Percentiles rank a stretch among this genome's conserved stretches.
Evolutionary conservation across 2,113 vertebrate species (phyloP).

Genomic region (Pseudopipra pipra): DNA sequence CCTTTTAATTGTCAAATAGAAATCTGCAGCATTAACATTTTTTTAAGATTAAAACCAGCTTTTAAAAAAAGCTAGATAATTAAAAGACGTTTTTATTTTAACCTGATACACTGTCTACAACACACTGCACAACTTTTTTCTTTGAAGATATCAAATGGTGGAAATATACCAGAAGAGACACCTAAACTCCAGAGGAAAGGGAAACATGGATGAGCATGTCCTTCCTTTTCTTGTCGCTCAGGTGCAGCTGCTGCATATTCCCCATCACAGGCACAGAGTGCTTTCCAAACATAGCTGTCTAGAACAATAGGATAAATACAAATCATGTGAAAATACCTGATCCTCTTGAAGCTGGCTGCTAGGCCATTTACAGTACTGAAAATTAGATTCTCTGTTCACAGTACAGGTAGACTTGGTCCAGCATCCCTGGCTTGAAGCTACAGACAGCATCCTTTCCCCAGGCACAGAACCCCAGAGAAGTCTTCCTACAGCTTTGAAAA

Average conservation of each 20-base stretch:
- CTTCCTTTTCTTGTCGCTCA: not conserved
- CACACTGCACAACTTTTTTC: not conserved
- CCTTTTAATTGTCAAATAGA: not conserved
- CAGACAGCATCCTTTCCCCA: not conserved
- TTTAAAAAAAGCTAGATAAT: not conserved
- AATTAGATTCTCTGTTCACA: not conserved
- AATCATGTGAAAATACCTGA: not conserved
- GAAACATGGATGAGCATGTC: not conserved
- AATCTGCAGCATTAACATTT: not conserved
- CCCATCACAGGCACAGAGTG: not conserved
- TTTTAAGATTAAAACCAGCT: not conserved
- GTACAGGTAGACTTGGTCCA: not conserved
- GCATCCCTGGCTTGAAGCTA: not conserved
- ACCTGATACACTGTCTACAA: not conserved
- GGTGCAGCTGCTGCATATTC: not conserved
- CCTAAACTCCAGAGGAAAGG: not conserved
- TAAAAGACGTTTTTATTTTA: not conserved
- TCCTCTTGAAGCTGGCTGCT: not conserved
- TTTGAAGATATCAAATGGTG: not conserved
- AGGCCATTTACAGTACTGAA: not conserved
- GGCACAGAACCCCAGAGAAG: not conserved
- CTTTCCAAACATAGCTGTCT: not conserved
- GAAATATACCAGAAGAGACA: not conserved
- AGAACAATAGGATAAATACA: not conserved
- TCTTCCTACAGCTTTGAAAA: not conserved